Percentiles rank a stretch among this genome's conserved stretches.
Evolutionary conservation across 2,113 vertebrate genomes (phyloP).

Genomic region (Podilymbus podiceps): DNA sequence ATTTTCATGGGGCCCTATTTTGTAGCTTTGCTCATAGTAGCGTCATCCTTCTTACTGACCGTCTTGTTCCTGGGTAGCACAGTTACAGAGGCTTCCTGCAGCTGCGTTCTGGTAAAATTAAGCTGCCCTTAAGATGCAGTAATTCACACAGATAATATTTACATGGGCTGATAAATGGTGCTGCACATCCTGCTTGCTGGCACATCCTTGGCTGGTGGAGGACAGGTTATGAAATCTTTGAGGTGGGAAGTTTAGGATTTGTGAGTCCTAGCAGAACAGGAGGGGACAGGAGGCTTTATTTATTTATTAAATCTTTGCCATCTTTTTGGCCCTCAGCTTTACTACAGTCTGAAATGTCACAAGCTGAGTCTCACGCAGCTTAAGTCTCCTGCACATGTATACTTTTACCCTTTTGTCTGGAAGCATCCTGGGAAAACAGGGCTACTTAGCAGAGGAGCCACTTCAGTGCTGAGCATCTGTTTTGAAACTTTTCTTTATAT

Average conservation of each 20-base stretch:
- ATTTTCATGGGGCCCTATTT: neutral
- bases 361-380: neutral
- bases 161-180: neutral
- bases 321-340: neutral
- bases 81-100: neutral
- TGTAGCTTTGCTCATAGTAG: neutral
- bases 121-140: neutral
- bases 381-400: neutral
- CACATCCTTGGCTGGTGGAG: neutral
- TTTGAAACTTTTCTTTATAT: slow-evolving; percentile 1
- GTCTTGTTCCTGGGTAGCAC: neutral
- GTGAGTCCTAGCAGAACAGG: neutral
- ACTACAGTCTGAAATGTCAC: neutral
- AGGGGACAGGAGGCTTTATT: neutral
- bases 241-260: neutral
- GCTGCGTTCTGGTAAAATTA: neutral
- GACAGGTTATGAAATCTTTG: neutral
- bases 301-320: neutral
- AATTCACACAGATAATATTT: neutral
- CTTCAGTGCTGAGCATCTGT: neutral
- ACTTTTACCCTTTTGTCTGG: neutral
- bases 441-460: neutral
- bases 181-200: neutral
- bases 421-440: neutral
- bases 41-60: neutral